Percentiles rank a stretch among this genome's conserved stretches.
phyloP scores from a whole-genome alignment of 2,797 vertebrate species.

The Lithobates sylvaticus region DNA sequence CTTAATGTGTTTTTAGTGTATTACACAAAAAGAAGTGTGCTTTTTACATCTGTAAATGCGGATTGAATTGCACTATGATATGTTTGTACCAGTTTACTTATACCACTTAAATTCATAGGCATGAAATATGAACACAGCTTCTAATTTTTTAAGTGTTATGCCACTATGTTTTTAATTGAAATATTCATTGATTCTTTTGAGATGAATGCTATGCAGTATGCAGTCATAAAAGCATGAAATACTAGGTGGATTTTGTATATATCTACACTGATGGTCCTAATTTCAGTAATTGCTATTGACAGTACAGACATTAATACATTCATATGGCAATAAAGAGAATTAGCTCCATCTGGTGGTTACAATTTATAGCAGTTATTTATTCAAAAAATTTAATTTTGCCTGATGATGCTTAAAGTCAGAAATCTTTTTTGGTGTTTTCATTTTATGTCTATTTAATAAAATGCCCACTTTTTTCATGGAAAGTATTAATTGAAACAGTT shows the following conservation, averaged over 20 bases:
- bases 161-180: too few species aligned
- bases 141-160: too few species aligned
- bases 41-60: too few species aligned
- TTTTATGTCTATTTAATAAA: not conserved
- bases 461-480: not conserved
- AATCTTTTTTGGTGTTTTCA: not conserved
- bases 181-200: too few species aligned
- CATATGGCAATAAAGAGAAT: not conserved
- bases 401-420: not conserved
- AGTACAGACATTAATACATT: not conserved
- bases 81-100: too few species aligned
- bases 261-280: not conserved
- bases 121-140: too few species aligned
- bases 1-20: too few species aligned
- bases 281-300: not conserved
- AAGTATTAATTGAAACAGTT: not conserved
- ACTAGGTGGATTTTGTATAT: not conserved
- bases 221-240: not conserved
- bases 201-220: too few species aligned
- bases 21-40: too few species aligned
- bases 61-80: too few species aligned
- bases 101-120: too few species aligned
- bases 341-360: not conserved
- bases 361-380: not conserved
- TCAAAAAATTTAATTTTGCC: not conserved